phyloP scores from a whole-genome alignment of 2,888 invertebrate species.

The Plagodis pulveraria region DNA sequence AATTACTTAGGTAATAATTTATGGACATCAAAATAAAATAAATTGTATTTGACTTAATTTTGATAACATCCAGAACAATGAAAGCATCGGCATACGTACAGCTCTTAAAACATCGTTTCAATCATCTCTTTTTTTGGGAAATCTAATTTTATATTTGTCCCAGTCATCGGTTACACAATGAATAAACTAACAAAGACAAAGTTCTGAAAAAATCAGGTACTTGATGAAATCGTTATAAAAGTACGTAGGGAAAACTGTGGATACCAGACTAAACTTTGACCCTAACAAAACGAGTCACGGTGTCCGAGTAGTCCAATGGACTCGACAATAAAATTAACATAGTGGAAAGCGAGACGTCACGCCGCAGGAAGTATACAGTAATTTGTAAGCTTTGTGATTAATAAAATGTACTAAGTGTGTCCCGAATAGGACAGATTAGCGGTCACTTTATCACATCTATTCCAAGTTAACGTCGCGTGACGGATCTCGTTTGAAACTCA shows the following conservation, averaged over 20 bases:
- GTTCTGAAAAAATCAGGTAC: too few relatives aligned
- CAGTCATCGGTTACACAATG: too few relatives aligned
- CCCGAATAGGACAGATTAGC: slow-evolving; percentile 85
- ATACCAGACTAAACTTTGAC: slow-evolving; percentile 56
- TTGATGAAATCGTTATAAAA: too few relatives aligned
- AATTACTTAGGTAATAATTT: neutral
- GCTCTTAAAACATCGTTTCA: too few relatives aligned
- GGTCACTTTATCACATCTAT: slow-evolving; percentile 84
- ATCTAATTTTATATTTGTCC: too few relatives aligned
- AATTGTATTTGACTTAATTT: too few relatives aligned
- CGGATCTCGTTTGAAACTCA: slow-evolving; percentile 84
- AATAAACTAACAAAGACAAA: too few relatives aligned
- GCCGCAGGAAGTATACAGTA: slow-evolving; percentile 81
- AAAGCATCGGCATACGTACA: too few relatives aligned
- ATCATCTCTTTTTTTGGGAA: too few relatives aligned
- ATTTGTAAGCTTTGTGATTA: slow-evolving; percentile 85
- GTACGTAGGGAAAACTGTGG: slow-evolving; percentile 42
- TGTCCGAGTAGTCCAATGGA: slow-evolving; percentile 75
- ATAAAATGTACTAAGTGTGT: slow-evolving; percentile 84
- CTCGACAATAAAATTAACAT: slow-evolving; percentile 82
- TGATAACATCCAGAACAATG: too few relatives aligned
- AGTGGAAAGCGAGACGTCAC: slow-evolving; percentile 77
- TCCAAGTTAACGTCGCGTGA: slow-evolving; percentile 83
- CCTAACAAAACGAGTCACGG: slow-evolving; percentile 71
- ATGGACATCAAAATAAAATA: too few relatives aligned